A percentile compares a stretch with the other conserved stretches of the same genome.
phyloP scores from a whole-genome alignment of 2,888 invertebrate genomes.

The Thalpophila matura region DNA sequence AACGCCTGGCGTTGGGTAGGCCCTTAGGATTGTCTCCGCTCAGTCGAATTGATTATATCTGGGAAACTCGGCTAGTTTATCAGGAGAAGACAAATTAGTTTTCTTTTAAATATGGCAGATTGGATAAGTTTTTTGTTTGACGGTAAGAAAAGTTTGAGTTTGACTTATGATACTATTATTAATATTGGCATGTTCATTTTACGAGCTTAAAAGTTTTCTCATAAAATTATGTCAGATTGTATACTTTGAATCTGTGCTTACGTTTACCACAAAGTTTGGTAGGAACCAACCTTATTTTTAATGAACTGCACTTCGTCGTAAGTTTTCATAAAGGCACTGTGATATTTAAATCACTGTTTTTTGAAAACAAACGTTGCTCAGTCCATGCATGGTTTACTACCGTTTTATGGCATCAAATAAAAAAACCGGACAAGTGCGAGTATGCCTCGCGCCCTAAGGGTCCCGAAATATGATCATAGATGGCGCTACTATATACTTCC shows the following conservation, averaged over 20 bases:
- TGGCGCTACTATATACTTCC: no score
- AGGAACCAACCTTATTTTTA: conserved; percentile 1
- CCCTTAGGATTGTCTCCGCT: conserved; percentile 26
- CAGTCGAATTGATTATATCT: conserved; percentile 36
- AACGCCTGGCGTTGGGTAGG: conserved; percentile 3
- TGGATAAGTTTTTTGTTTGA: conserved; percentile 32
- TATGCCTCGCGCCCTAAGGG: no score
- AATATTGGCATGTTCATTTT: conserved; percentile 38
- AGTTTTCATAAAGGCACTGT: no score
- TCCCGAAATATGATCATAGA: no score
- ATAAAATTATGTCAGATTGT: not conserved
- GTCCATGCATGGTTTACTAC: no score
- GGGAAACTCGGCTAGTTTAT: conserved; percentile 25
- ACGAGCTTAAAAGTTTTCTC: conserved; percentile 15
- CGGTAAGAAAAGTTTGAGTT: conserved; percentile 14
- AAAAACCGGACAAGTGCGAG: no score
- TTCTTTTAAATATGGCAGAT: conserved; percentile 19
- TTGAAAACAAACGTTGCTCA: no score
- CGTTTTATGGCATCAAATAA: no score
- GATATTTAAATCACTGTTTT: no score
- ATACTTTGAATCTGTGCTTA: conserved; percentile 11
- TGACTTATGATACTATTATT: no score
- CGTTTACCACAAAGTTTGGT: conserved; percentile 28
- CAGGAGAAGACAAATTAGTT: conserved; percentile 16
- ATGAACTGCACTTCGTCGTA: not conserved